These are phyloP conservation scores for Cordilura impudica DNA, from an alignment of 2,888 invertebrate genomes.

Conservation along the genomic window DNA sequence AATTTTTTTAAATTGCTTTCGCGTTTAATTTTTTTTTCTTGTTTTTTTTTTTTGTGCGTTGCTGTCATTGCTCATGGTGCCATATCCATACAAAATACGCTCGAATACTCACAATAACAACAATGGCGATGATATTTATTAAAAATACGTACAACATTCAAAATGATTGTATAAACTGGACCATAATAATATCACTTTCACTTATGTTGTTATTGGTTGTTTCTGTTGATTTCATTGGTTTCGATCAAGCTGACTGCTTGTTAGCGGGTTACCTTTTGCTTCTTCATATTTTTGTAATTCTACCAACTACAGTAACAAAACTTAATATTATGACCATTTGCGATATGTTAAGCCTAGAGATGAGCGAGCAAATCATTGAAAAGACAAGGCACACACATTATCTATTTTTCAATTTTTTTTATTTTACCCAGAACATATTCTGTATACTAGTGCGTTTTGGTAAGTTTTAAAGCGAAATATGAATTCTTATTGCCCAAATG, in stretches of 20 bases:
- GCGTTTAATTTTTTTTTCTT: constrained; percentile 10
- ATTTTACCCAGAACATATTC: too few relatives aligned
- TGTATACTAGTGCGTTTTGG: too few relatives aligned
- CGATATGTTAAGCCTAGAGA: too few relatives aligned
- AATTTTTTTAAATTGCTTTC: constrained; percentile 51
- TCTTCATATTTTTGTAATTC: constrained; percentile 25
- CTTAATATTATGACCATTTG: not conserved
- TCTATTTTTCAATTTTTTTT: too few relatives aligned
- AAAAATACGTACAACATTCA: constrained; percentile 12
- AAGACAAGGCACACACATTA: too few relatives aligned
- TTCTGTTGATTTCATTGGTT: constrained; percentile 37
- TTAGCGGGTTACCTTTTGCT: constrained; percentile 18
- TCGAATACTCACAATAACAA: not conserved
- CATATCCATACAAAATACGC: not conserved
- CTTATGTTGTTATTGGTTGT: constrained; percentile 58
- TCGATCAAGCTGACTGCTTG: constrained; percentile 41
- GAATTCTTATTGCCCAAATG: too few relatives aligned
- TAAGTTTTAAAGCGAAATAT: too few relatives aligned
- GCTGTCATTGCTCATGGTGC: constrained; percentile 1
- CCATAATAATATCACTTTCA: constrained; percentile 65
- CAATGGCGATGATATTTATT: constrained; percentile 3
- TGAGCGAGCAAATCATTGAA: too few relatives aligned
- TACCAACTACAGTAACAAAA: constrained; percentile 9
- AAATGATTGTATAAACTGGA: constrained; percentile 59
- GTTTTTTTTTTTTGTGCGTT: not conserved